These are phyloP conservation scores for Leptodactylus fuscus DNA, from an alignment of 2,113 vertebrate species.

Conservation along the genomic window DNA sequence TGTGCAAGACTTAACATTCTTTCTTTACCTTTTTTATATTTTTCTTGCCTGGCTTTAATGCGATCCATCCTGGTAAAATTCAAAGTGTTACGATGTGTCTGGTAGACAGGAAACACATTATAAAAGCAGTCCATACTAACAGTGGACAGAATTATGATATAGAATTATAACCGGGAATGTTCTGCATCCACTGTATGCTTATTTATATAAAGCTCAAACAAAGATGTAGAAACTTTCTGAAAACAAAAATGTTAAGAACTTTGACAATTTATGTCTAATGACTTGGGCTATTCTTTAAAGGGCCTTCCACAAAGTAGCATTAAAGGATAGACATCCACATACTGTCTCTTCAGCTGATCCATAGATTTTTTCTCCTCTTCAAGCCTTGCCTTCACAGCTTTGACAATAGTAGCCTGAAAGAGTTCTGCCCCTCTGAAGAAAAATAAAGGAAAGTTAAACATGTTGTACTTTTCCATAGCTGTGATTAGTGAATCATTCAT, in stretches of 20 bases:
- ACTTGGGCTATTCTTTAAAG: too few species aligned
- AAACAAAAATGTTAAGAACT: too few species aligned
- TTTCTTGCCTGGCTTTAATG: conserved; percentile 96
- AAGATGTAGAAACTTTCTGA: too few species aligned
- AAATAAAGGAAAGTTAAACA: conserved; percentile 40
- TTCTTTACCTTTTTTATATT: conserved; percentile 97
- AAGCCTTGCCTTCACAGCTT: conserved; percentile 93
- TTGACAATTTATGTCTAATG: too few species aligned
- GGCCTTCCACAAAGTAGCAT: background rate
- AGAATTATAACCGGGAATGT: background rate
- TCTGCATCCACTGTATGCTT: background rate
- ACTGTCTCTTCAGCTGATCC: conserved; percentile 99
- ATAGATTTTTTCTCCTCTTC: conserved; percentile 97
- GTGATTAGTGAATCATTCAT: background rate
- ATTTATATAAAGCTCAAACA: background rate
- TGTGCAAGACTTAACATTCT: conserved; percentile 90
- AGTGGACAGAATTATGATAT: background rate
- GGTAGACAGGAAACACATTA: too few species aligned
- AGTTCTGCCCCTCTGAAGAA: conserved; percentile 91
- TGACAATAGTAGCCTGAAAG: conserved; percentile 97
- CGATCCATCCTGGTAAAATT: conserved; percentile 90
- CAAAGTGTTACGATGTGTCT: conserved; percentile 5
- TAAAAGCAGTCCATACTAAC: background rate
- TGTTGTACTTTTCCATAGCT: background rate
- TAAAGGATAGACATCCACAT: conserved; percentile 67